A percentile compares a stretch with the other conserved stretches of the same genome.
phyloP scores from a whole-genome alignment of 2,113 vertebrate species.

The Tychaedon coryphoeus region DNA sequence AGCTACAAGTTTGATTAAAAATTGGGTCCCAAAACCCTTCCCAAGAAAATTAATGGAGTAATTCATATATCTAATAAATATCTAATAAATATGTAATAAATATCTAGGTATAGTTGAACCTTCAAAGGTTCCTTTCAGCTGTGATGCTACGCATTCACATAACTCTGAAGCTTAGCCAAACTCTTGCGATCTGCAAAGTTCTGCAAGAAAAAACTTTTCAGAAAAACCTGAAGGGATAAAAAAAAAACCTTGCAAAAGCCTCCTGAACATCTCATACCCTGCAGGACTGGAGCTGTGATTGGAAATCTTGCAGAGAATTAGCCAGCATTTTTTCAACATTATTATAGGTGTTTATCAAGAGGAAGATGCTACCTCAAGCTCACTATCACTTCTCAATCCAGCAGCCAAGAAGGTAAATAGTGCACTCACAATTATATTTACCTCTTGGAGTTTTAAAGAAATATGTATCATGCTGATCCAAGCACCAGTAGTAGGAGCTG shows the following conservation, averaged over 20 bases:
- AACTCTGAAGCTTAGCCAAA: background rate
- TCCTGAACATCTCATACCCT: background rate
- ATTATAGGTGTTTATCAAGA: background rate
- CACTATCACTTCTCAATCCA: background rate
- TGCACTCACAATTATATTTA: background rate
- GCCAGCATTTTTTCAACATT: fast-evolving
- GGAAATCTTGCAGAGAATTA: background rate
- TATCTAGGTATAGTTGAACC: background rate
- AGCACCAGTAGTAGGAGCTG: background rate
- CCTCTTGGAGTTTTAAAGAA: background rate
- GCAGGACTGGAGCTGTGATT: background rate
- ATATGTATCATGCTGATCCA: background rate
- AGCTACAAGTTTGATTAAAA: background rate
- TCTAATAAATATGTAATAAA: too few species aligned
- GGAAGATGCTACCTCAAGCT: background rate
- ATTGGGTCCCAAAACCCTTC: background rate
- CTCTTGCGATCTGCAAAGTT: background rate
- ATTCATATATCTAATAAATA: too few species aligned
- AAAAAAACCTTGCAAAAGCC: fast-evolving
- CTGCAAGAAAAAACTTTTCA: background rate
- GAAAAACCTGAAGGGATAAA: background rate
- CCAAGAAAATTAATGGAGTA: background rate
- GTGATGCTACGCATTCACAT: background rate
- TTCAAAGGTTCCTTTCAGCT: background rate
- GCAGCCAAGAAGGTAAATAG: background rate